These are phyloP conservation scores for Hypothenemus hampei DNA, from an alignment of 1,140 invertebrate species.

Conservation along the genomic window DNA sequence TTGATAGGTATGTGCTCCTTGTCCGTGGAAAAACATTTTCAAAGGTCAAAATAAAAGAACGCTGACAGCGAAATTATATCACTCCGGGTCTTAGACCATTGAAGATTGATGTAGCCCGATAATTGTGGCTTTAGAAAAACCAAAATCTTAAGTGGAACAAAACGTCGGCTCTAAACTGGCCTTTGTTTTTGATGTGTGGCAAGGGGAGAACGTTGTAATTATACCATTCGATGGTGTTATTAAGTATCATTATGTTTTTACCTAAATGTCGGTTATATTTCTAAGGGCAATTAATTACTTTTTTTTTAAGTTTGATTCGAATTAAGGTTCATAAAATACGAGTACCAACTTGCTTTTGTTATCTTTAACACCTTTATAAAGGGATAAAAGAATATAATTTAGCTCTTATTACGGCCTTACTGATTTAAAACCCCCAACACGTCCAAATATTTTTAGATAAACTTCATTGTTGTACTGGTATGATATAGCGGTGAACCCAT, in stretches of 20 bases:
- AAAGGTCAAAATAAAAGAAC: constrained; percentile 6
- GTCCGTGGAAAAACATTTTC: too few species aligned
- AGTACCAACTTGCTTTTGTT: too few species aligned
- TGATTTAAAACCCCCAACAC: constrained; percentile 1
- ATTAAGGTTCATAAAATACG: too few species aligned
- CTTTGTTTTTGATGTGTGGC: constrained; percentile 15
- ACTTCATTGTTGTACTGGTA: neutral
- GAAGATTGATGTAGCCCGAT: constrained; percentile 16
- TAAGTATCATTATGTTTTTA: constrained; percentile 27
- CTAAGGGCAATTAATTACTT: constrained; percentile 17
- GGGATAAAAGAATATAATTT: neutral
- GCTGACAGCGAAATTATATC: constrained; percentile 11
- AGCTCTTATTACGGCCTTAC: neutral
- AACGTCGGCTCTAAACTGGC: constrained; percentile 4
- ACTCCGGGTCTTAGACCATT: constrained; percentile 4
- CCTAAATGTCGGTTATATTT: constrained; percentile 19
- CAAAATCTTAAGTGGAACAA: constrained; percentile 20
- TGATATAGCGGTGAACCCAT: neutral
- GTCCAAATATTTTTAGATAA: constrained; percentile 4
- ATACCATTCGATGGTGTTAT: constrained; percentile 19
- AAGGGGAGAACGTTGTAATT: constrained; percentile 12
- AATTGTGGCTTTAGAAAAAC: constrained; percentile 11
- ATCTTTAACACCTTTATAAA: too few species aligned
- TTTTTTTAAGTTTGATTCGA: neutral
- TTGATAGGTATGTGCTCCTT: too few species aligned